A percentile compares a stretch with the other conserved stretches of the same genome.
phyloP scores from a whole-genome alignment of 2,113 vertebrate genomes.

The Poeciliopsis retropinna region DNA sequence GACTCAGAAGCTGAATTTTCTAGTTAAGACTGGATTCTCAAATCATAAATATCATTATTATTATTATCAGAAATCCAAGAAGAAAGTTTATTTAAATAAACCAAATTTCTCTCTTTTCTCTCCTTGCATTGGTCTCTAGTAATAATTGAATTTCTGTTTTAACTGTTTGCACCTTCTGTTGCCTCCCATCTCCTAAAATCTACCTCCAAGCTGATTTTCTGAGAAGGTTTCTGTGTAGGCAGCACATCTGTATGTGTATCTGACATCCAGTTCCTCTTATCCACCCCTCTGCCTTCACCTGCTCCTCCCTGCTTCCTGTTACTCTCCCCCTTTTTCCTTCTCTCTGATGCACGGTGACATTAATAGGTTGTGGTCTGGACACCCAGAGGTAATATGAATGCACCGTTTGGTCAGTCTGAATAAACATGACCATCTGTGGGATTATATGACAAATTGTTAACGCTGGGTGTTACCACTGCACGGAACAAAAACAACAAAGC shows the following conservation, averaged over 20 bases:
- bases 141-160: rapidly evolving
- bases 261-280: neutral
- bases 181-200: conserved; percentile 2
- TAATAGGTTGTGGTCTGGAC: conserved; percentile 43
- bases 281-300: neutral
- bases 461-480: conserved; percentile 60
- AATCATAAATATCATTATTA: neutral
- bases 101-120: too few relatives aligned
- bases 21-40: neutral
- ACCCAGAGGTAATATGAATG: conserved; percentile 22
- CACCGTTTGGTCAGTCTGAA: conserved; percentile 45
- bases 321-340: neutral
- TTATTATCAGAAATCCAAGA: neutral
- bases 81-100: too few relatives aligned
- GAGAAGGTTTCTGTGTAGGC: neutral
- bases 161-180: neutral
- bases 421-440: conserved; percentile 52
- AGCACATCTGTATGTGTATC: neutral
- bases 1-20: neutral
- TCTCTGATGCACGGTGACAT: conserved; percentile 13
- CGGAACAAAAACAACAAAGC: conserved; percentile 11
- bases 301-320: neutral
- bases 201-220: neutral
- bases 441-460: neutral
- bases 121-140: too few relatives aligned